Conservation (phyloP, 2,113 vertebrate species). For the Serinus canaria region DNA sequence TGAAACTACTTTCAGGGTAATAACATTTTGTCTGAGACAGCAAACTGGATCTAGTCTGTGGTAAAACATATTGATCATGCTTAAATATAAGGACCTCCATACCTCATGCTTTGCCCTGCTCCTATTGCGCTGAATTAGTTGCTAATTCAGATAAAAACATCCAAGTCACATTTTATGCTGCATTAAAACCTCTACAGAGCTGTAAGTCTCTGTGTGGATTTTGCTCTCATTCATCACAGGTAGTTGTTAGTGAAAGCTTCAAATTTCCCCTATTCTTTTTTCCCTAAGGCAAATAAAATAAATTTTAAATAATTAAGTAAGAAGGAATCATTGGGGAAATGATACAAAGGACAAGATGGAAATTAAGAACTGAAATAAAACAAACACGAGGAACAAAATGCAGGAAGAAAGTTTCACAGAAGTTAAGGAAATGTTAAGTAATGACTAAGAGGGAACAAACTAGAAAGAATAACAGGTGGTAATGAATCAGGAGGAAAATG, state of each 20-base stretch:
- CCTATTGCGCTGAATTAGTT: background rate
- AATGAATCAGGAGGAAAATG: background rate
- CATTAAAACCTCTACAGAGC: background rate
- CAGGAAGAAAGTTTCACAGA: background rate
- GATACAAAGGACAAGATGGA: background rate
- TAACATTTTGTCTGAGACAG: background rate
- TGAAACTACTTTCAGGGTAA: background rate
- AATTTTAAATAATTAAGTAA: background rate
- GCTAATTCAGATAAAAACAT: background rate
- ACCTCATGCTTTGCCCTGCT: background rate
- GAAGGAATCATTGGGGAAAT: background rate
- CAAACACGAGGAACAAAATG: background rate
- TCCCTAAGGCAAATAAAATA: background rate
- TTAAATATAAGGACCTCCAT: background rate
- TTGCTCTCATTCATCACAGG: background rate
- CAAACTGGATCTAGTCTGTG: background rate
- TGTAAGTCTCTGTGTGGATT: background rate
- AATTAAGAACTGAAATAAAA: background rate
- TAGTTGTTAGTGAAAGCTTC: background rate
- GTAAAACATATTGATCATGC: background rate
- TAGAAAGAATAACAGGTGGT: background rate
- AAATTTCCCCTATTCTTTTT: background rate
- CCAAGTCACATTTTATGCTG: background rate
- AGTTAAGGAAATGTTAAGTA: background rate
- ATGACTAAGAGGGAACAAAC: background rate